Conservation (phyloP, 2,888 invertebrate genomes). For the Bembecia ichneumoniformis region DNA sequence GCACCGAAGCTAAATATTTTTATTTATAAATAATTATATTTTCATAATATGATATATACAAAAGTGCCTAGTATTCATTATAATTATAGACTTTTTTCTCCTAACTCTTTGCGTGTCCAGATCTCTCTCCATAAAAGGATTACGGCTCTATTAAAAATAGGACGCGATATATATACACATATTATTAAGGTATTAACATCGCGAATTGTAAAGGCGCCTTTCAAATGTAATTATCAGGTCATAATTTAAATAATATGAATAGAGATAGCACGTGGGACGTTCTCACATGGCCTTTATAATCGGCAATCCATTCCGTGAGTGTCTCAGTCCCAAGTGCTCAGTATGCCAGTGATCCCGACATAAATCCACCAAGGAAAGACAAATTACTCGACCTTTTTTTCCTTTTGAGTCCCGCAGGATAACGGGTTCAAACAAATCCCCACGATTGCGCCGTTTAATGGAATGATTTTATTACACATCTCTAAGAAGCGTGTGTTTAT, state of each 20-base stretch:
- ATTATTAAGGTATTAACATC: not conserved
- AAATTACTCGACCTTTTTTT: constrained; percentile 61
- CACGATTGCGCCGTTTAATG: constrained; percentile 45
- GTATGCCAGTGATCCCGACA: constrained; percentile 42
- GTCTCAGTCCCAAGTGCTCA: constrained; percentile 26
- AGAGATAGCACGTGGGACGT: constrained; percentile 12
- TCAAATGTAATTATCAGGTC: not conserved
- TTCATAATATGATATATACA: no score
- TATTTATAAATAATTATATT: no score
- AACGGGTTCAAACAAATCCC: constrained; percentile 48
- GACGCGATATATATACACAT: no score
- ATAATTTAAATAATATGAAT: not conserved
- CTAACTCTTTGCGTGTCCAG: no score
- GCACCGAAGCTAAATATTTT: no score
- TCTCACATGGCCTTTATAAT: constrained; percentile 27
- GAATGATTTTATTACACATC: constrained; percentile 49
- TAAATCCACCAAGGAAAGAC: constrained; percentile 62
- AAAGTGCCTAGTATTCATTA: no score
- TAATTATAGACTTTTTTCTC: no score
- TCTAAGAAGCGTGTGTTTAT: constrained; percentile 3
- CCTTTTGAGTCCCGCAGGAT: constrained; percentile 44
- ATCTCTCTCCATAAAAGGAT: no score
- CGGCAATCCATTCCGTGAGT: constrained; percentile 30
- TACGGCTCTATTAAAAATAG: no score
- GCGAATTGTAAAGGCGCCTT: not conserved